phyloP scores from a whole-genome alignment of 2,888 invertebrate genomes.

The Pyrgus malvae region DNA sequence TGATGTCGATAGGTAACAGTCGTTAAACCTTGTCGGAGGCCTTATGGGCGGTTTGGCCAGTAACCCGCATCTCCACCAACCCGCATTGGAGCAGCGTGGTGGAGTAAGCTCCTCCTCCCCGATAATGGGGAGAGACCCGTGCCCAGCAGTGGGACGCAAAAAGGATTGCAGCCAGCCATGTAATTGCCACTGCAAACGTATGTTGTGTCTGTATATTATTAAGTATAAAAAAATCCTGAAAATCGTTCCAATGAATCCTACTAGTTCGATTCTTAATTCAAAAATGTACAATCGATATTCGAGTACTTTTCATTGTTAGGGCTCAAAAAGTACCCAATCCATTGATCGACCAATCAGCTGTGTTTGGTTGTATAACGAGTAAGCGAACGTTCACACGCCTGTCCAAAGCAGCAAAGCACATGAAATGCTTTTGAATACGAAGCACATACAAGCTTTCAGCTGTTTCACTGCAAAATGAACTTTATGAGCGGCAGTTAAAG shows the following conservation, averaged over 20 bases:
- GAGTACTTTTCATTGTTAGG: neutral
- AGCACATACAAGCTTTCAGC: slow-evolving; percentile 5
- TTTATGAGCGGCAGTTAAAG: slow-evolving; percentile 1
- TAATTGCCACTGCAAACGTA: no score
- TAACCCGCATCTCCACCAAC: no score
- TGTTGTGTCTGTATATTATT: no score
- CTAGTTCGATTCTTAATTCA: neutral
- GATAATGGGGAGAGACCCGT: no score
- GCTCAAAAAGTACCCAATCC: slow-evolving; percentile 20
- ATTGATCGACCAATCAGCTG: slow-evolving; percentile 28
- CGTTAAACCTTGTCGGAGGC: no score
- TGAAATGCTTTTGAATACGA: slow-evolving; percentile 13
- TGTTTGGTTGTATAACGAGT: slow-evolving; percentile 24
- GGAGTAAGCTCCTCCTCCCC: no score
- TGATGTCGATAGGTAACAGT: no score
- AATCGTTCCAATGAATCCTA: neutral
- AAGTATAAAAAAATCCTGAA: no score
- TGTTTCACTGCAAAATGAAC: slow-evolving; percentile 1
- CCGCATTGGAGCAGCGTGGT: no score
- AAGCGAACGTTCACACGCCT: slow-evolving; percentile 5
- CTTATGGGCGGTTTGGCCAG: no score
- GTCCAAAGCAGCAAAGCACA: slow-evolving; percentile 20
- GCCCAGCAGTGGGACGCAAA: no score
- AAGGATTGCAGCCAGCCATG: no score
- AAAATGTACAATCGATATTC: neutral